Base-by-base conservation (phyloP, 2,888 invertebrate genomes). In the Cataglyphis altisquamis region DNA sequence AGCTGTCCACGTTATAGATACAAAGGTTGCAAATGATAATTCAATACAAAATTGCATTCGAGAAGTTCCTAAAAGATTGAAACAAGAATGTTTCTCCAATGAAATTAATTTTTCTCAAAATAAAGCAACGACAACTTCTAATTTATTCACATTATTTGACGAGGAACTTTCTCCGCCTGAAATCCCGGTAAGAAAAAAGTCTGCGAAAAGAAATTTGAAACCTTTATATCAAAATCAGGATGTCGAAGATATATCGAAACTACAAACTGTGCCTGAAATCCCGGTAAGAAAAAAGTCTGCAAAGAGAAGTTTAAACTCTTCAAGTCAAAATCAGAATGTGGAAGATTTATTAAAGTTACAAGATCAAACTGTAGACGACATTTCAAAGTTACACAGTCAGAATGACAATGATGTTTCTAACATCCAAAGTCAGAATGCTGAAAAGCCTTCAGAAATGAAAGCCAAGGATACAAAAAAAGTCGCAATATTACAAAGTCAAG, bases 51-150 rank as follows among this genome's bases (percentile, higher is more conserved):
- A 41, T n/a, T 10, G 15, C 8, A 32, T 63, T 9, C 62, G 86
- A 10, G 83, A 87, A 77, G 62, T 83, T 39, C 93, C 93, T 6
- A 93, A 88, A 63, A 88, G 90, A 62, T 92, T 92, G 21, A 91
- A 92, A 55, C 86, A 92, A 29, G 92, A 91, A 84, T 86, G 89
- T 48, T 78, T 75, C 15, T 78, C 88, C 39, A 84, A 87, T 21
- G 91, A 91, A 21, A 32, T 75, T 32, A 80, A 62, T 70, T 36
- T 45, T 60, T 66, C 84, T 9, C n/a, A 80, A 36, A 86, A 70
- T 36, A 41, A 64, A 74, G 8, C 63, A 18, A 39, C 10, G 25
- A 18, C 18, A 4, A 62, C 0, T 45, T 9, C 1, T 21, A 62
- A 62, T 41, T n/a, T 32, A n/a, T 41, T 41, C 18, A 48, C 45